These are phyloP conservation scores for Tricholauxania praeusta DNA, from an alignment of 2,888 invertebrate species.

Conservation along the genomic window DNA sequence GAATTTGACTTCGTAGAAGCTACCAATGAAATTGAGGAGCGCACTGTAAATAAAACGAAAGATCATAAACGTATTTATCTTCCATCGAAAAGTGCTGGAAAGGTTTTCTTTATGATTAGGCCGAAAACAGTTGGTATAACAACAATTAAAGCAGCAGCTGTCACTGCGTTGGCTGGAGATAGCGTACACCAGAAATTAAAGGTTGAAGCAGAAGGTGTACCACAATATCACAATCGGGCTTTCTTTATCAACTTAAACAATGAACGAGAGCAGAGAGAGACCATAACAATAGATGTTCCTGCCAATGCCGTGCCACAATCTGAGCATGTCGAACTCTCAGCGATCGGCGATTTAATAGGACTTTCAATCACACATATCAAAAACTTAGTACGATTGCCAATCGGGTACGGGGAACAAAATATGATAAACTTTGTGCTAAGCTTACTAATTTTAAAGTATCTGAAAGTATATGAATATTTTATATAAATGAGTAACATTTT, in stretches of 20 bases:
- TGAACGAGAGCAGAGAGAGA: no score
- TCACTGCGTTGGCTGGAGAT: slow-evolving; percentile 64
- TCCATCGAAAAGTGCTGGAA: no score
- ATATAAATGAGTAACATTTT: no score
- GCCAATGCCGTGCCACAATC: slow-evolving; percentile 71
- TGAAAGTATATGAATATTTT: slow-evolving; percentile 69
- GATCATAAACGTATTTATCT: no score
- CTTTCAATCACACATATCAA: slow-evolving; percentile 56
- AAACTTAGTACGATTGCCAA: slow-evolving; percentile 72
- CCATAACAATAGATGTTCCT: slow-evolving; percentile 68
- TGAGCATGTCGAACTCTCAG: slow-evolving; percentile 70
- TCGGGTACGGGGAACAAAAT: slow-evolving; percentile 79
- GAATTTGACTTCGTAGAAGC: no score
- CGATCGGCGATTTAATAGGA: slow-evolving; percentile 72
- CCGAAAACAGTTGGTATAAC: no score
- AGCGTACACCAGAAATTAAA: slow-evolving; percentile 66
- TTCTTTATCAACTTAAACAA: no score
- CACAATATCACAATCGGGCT: slow-evolving; percentile 72
- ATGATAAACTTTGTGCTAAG: slow-evolving; percentile 77
- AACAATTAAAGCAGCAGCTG: slow-evolving; percentile 67
- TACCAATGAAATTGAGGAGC: no score
- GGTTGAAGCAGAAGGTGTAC: slow-evolving; percentile 78
- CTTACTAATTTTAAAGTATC: slow-evolving; percentile 73
- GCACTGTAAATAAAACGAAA: no score
- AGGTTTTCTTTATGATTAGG: no score